Evolutionary conservation across 2,113 vertebrate species (phyloP), one percentile per base, ranked within the genome.

Genomic region (Sphyrna mokarran): DNA sequence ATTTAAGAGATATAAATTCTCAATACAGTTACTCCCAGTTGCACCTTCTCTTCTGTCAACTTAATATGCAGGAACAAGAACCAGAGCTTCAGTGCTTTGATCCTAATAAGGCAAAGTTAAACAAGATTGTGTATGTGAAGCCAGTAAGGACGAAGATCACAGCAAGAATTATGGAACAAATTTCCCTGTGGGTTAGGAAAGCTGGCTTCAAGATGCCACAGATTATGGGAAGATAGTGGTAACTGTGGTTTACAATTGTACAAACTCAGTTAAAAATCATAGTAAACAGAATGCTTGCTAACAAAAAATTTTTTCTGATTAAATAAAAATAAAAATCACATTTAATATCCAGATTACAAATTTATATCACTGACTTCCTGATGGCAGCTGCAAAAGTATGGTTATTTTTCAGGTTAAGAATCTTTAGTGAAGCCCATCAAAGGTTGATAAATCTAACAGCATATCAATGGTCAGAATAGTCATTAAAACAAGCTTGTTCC

Each of bases 81-180:
- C 80, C 16, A 83, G 37, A 83, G 37, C n/a, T 83, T 83, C 78
- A 83, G 5, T 83, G 78, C n/a, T 83, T 83, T 83, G 78, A 83
- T 83, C n/a, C 78, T 83, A 83, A 83, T 83, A 83, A 83, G 78
- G n/a, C n/a, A 37, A 83, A 83, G 78, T 83, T 83, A 83, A 83
- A 18, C 78, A 83, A 83, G 37, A 83, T 83, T 83, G n/a, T 40
- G n/a, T 80, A 40, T 43, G 37, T 83, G 37, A 83, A 40, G 37
- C 16, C 5, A 83, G 37, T n/a, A 43, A 83, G 37, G 80, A 40
- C 37, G 40, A 20, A 20, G 80, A 83, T 83, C 37, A 83, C 80
- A 40, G 80, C 80, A 83, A 83, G 6, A 37, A 40, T 83, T 40
- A 83, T 43, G 5, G 80, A 83, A 18, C 18, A 83, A 83, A 83